These are phyloP conservation scores for Drosophila mauritiana DNA, from an alignment of 1,140 invertebrate genomes.

Conservation along the genomic window DNA sequence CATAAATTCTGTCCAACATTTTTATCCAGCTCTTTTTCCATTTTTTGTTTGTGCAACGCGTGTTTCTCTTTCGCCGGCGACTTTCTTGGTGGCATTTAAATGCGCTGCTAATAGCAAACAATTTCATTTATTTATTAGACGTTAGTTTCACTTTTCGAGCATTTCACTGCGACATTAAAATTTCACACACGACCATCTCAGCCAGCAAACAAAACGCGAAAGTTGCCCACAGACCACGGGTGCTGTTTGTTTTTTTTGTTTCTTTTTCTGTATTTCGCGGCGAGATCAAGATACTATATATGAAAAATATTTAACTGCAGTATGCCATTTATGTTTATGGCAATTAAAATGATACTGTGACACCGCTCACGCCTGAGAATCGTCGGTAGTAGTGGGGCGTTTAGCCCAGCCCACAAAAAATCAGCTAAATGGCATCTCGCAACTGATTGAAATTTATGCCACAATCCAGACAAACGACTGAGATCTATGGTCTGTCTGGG, in stretches of 20 bases:
- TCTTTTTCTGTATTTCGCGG: too few species aligned
- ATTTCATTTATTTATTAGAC: conserved; percentile 82
- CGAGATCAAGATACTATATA: conserved; percentile 28
- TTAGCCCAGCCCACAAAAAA: conserved; percentile 11
- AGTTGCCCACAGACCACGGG: conserved; percentile 32
- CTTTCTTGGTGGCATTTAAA: conserved; percentile 72
- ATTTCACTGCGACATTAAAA: conserved; percentile 81
- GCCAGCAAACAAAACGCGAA: conserved; percentile 64
- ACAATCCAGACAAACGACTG: not conserved
- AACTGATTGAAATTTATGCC: conserved; percentile 49
- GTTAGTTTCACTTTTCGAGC: conserved; percentile 78
- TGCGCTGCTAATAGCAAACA: conserved; percentile 79
- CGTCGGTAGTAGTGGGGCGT: not conserved
- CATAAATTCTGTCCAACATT: conserved; percentile 73
- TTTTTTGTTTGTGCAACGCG: conserved; percentile 5
- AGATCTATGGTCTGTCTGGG: conserved; percentile 12
- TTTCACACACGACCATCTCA: conserved; percentile 54
- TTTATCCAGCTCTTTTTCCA: conserved; percentile 33
- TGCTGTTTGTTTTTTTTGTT: too few species aligned
- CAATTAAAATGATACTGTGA: conserved; percentile 40
- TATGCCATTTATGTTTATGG: conserved; percentile 50
- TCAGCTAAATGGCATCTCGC: conserved; percentile 1
- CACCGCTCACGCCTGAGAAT: conserved; percentile 34
- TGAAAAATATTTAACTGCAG: conserved; percentile 48
- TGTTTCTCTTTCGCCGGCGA: conserved; percentile 15